Percentiles rank a stretch among this genome's conserved stretches.
These are phyloP conservation scores for Encarsia formosa DNA, from an alignment of 2,888 invertebrate species.

Conservation along the genomic window DNA sequence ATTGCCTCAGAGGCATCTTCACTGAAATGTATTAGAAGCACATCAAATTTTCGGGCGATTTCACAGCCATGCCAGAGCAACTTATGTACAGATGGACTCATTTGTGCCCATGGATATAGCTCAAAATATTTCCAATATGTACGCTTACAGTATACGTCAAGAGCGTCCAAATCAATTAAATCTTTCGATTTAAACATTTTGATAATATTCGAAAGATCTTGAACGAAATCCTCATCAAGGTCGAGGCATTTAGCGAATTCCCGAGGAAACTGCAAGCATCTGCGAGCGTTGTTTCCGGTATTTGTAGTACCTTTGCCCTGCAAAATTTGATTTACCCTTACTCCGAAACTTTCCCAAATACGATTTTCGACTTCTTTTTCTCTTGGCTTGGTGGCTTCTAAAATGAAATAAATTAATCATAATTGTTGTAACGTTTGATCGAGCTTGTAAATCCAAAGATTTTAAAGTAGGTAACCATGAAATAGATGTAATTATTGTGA, in stretches of 20 bases:
- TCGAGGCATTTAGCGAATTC: not conserved
- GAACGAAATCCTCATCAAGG: not conserved
- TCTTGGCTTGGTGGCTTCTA: too few species aligned
- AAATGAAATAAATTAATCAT: too few species aligned
- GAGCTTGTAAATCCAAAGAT: too few species aligned
- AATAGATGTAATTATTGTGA: too few species aligned
- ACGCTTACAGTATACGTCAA: not conserved
- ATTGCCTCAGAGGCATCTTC: not conserved
- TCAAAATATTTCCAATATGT: not conserved
- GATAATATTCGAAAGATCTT: not conserved
- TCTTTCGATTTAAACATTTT: not conserved
- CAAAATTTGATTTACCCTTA: not conserved
- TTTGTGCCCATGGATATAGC: not conserved
- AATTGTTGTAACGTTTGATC: too few species aligned
- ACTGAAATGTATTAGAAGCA: not conserved
- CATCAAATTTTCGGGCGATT: not conserved
- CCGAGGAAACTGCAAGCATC: not conserved
- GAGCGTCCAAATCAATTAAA: not conserved
- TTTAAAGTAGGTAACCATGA: too few species aligned
- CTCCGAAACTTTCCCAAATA: not conserved
- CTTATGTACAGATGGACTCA: not conserved
- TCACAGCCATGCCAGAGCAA: not conserved
- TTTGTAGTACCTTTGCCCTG: not conserved
- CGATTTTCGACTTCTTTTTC: not conserved
- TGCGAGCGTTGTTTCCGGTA: conserved; percentile 1